A percentile compares a stretch with the other conserved stretches of the same genome.
Evolutionary conservation across 1,140 invertebrate species (phyloP).

Genomic region (Phthorimaea operculella): DNA sequence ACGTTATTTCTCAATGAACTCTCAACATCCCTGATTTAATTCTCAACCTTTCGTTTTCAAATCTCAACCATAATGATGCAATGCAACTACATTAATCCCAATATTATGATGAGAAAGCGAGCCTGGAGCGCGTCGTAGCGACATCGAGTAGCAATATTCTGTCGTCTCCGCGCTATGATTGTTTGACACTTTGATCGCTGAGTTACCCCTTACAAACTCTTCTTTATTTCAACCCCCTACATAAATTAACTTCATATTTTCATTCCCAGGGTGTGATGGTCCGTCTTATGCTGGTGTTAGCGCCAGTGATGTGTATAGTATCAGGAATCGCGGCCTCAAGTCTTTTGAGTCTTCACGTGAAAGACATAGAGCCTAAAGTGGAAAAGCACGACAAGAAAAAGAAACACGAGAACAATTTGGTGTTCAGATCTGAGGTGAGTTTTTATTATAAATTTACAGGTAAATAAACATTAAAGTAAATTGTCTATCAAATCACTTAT

Average conservation of each 20-base stretch:
- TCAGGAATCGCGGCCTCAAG: constrained; percentile 94
- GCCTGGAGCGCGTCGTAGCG: constrained; percentile 47
- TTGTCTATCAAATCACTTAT: too few relatives aligned
- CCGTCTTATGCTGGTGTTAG: constrained; percentile 96
- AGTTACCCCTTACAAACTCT: constrained; percentile 9
- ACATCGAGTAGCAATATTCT: constrained; percentile 39
- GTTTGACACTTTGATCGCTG: constrained; percentile 61
- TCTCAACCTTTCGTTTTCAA: too few relatives aligned
- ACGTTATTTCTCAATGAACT: too few relatives aligned
- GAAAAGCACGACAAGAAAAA: constrained; percentile 74
- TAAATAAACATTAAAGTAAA: too few relatives aligned
- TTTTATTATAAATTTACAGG: background rate
- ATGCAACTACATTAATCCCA: too few relatives aligned
- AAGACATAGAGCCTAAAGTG: constrained; percentile 75
- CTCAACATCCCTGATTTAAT: too few relatives aligned
- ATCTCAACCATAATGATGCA: too few relatives aligned
- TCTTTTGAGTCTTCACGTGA: constrained; percentile 90
- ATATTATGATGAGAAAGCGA: constrained; percentile 42
- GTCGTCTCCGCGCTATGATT: constrained; percentile 45
- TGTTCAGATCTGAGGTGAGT: constrained; percentile 86
- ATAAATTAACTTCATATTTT: constrained; percentile 7
- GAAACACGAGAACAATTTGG: constrained; percentile 82
- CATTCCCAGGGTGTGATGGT: constrained; percentile 93
- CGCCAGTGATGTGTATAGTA: constrained; percentile 97
- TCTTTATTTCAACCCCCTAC: background rate